Conservation (phyloP, 2,797 vertebrate species). For the Chelmon rostratus region DNA sequence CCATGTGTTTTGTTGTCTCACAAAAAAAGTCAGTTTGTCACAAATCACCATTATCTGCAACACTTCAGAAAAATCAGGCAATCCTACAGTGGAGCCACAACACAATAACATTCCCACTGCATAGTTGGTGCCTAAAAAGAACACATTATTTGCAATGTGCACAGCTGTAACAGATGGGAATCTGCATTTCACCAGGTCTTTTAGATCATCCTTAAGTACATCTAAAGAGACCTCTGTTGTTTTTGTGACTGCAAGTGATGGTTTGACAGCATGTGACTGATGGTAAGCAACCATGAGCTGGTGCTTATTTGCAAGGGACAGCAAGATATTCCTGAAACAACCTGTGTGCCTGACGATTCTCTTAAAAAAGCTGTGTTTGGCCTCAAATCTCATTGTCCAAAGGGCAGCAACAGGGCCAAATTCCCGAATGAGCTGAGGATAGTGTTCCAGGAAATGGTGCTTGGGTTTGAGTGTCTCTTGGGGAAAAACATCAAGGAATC, state of each 20-base stretch:
- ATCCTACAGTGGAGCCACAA: conserved; percentile 11
- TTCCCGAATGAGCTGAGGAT: conserved; percentile 5
- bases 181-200: conserved; percentile 24
- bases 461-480: not conserved
- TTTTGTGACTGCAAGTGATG: conserved; percentile 30
- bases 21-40: conserved; percentile 18
- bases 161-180: not conserved
- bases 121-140: conserved; percentile 17
- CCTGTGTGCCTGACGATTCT: not conserved
- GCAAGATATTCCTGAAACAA: conserved; percentile 24
- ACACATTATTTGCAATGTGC: conserved; percentile 16
- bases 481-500: not conserved
- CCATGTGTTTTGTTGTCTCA: conserved; percentile 13
- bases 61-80: conserved; percentile 19
- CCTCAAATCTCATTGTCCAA: conserved; percentile 21
- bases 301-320: conserved; percentile 22
- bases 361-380: conserved; percentile 21
- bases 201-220: conserved; percentile 17
- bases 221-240: conserved; percentile 28
- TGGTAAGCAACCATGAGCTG: conserved; percentile 20
- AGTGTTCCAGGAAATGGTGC: conserved; percentile 10
- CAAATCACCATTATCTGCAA: conserved; percentile 22
- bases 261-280: conserved; percentile 11
- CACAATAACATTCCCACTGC: conserved; percentile 33
- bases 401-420: not conserved